Percentiles rank a stretch among this genome's conserved stretches.
These are phyloP conservation scores for Phortica variegata DNA, from an alignment of 1,140 invertebrate species.

Conservation along the genomic window DNA sequence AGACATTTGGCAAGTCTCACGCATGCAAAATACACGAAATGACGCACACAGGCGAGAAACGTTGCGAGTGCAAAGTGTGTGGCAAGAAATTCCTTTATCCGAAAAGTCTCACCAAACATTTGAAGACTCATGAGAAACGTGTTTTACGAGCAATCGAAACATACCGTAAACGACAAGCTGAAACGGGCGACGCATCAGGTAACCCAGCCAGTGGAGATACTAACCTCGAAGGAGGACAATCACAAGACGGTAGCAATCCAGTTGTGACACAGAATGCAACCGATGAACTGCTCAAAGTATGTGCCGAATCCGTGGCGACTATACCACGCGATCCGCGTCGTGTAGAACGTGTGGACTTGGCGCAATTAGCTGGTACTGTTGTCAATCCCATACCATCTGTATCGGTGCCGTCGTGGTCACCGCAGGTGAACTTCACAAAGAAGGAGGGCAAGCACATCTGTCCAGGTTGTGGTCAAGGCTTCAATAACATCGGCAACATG, in stretches of 20 bases:
- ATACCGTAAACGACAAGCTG: conserved; percentile 46
- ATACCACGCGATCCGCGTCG: conserved; percentile 48
- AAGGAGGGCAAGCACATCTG: conserved; percentile 52
- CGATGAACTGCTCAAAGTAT: conserved; percentile 49
- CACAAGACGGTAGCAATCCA: conserved; percentile 17
- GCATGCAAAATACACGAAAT: conserved; percentile 54
- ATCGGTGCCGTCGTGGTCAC: conserved; percentile 47
- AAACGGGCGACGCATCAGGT: conserved; percentile 28
- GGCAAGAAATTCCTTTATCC: conserved; percentile 51
- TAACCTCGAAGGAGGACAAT: conserved; percentile 4
- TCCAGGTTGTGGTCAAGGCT: conserved; percentile 49
- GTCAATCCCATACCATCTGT: conserved; percentile 50
- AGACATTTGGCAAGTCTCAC: conserved; percentile 53
- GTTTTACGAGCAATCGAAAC: conserved; percentile 48
- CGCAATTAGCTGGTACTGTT: conserved; percentile 42
- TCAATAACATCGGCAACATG: conserved; percentile 51
- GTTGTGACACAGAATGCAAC: conserved; percentile 38
- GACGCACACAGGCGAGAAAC: conserved; percentile 59
- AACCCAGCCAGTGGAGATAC: conserved; percentile 2
- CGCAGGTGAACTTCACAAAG: conserved; percentile 50
- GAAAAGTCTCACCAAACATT: conserved; percentile 49
- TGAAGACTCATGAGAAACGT: conserved; percentile 53
- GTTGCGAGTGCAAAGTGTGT: conserved; percentile 51
- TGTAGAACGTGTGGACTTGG: conserved; percentile 44
- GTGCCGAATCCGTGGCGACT: conserved; percentile 46